phyloP scores from a whole-genome alignment of 1,140 invertebrate species.

The Tetranychus urticae region DNA sequence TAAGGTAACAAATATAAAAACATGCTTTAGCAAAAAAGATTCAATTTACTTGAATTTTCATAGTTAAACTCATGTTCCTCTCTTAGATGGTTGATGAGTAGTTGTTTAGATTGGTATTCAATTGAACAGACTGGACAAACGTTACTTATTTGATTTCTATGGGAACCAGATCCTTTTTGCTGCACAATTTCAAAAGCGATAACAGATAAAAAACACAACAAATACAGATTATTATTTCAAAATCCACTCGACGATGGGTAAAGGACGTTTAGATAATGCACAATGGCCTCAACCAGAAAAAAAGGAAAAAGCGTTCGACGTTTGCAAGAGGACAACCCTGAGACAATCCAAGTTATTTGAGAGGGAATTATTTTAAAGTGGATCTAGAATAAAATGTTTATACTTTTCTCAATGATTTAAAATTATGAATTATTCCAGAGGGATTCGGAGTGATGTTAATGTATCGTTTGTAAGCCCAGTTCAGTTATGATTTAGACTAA shows the following conservation, averaged over 20 bases:
- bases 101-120: background rate
- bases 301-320: background rate
- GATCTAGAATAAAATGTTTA: too few relatives aligned
- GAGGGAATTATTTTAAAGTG: too few relatives aligned
- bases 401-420: too few relatives aligned
- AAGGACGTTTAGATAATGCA: background rate
- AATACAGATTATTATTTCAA: too few relatives aligned
- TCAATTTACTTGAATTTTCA: background rate
- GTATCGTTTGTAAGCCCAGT: too few relatives aligned
- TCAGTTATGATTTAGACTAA: too few relatives aligned
- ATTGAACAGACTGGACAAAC: background rate
- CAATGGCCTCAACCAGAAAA: background rate
- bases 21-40: background rate
- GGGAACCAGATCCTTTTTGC: background rate
- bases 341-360: too few relatives aligned
- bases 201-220: too few relatives aligned
- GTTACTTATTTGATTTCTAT: background rate
- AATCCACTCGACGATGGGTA: background rate
- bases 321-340: too few relatives aligned
- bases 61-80: background rate
- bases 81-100: background rate
- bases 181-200: background rate
- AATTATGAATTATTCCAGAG: too few relatives aligned
- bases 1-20: too few relatives aligned
- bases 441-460: too few relatives aligned